Evolutionary conservation across 2,888 invertebrate genomes (phyloP).

Genomic region (Hirtodrosophila trivittata): DNA sequence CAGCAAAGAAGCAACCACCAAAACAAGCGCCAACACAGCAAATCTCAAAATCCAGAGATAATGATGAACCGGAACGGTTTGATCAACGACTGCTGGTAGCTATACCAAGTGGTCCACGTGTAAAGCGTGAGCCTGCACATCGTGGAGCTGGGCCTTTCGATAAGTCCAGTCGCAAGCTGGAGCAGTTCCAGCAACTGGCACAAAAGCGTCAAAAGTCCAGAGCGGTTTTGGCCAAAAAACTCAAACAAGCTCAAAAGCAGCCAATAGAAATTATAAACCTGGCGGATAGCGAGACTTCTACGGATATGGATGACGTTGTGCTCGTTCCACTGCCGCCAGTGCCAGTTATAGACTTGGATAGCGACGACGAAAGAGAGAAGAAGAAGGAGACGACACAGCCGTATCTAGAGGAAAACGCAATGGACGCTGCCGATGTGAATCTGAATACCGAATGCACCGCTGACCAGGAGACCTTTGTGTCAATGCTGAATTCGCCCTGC

Average conservation of each 20-base stretch:
- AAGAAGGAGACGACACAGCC: slow-evolving; percentile 7
- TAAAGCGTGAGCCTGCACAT: slow-evolving; percentile 25
- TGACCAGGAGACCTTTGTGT: background rate
- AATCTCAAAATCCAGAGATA: slow-evolving; percentile 10
- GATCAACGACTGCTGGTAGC: slow-evolving; percentile 63
- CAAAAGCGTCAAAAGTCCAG: slow-evolving; percentile 77
- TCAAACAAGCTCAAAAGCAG: slow-evolving; percentile 22
- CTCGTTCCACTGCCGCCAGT: slow-evolving; percentile 77
- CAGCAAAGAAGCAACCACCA: slow-evolving; percentile 4
- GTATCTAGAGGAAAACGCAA: slow-evolving; percentile 73
- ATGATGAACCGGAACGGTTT: slow-evolving; percentile 61
- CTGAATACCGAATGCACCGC: slow-evolving; percentile 24
- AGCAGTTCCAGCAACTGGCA: slow-evolving; percentile 67
- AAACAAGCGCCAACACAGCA: no score
- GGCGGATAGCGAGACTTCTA: slow-evolving; percentile 60
- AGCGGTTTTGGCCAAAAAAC: slow-evolving; percentile 55
- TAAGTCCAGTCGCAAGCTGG: slow-evolving; percentile 72
- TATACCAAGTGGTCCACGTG: slow-evolving; percentile 44
- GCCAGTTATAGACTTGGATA: slow-evolving; percentile 78
- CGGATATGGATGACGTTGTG: slow-evolving; percentile 81
- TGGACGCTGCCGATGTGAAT: slow-evolving; percentile 72
- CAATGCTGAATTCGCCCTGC: slow-evolving; percentile 70
- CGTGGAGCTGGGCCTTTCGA: slow-evolving; percentile 59
- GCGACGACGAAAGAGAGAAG: slow-evolving; percentile 65
- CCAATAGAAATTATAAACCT: slow-evolving; percentile 61